Conservation (phyloP, 2,888 invertebrate genomes). For the Dexiosoma caninum region DNA sequence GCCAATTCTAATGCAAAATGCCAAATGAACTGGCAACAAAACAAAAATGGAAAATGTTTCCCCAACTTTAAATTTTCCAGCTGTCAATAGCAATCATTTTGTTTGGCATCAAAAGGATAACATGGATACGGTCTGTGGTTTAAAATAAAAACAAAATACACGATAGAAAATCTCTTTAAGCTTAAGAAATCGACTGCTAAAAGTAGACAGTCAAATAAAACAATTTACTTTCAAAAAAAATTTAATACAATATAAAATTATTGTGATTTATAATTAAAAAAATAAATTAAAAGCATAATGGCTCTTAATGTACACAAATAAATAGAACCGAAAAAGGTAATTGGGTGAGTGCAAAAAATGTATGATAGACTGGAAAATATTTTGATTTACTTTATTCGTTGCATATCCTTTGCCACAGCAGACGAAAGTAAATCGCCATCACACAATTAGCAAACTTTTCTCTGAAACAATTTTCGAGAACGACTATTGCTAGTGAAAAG, state of each 20-base stretch:
- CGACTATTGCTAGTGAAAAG: too few relatives aligned
- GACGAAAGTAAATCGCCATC: too few relatives aligned
- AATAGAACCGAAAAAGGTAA: too few relatives aligned
- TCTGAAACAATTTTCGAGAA: too few relatives aligned
- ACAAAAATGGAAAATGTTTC: neutral
- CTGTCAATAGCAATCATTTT: slow-evolving; percentile 68
- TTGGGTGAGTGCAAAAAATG: too few relatives aligned
- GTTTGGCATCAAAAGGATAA: slow-evolving; percentile 61
- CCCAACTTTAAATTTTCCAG: slow-evolving; percentile 40
- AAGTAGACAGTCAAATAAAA: too few relatives aligned
- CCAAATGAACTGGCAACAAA: slow-evolving; percentile 21
- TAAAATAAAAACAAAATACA: slow-evolving; percentile 20
- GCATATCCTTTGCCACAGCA: too few relatives aligned
- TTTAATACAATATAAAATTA: too few relatives aligned
- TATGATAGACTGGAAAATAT: too few relatives aligned
- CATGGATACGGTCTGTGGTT: slow-evolving; percentile 47
- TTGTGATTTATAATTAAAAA: too few relatives aligned
- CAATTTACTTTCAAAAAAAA: slow-evolving; percentile 53
- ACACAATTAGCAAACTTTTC: too few relatives aligned
- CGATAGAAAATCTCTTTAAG: slow-evolving; percentile 65
- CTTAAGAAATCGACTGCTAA: slow-evolving; percentile 68
- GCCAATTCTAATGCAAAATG: slow-evolving; percentile 20
- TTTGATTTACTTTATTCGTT: too few relatives aligned
- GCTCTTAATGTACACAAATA: neutral
- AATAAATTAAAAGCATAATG: slow-evolving; percentile 13